Conservation (phyloP, 2,113 vertebrate species). For the Crotalus helleri region DNA sequence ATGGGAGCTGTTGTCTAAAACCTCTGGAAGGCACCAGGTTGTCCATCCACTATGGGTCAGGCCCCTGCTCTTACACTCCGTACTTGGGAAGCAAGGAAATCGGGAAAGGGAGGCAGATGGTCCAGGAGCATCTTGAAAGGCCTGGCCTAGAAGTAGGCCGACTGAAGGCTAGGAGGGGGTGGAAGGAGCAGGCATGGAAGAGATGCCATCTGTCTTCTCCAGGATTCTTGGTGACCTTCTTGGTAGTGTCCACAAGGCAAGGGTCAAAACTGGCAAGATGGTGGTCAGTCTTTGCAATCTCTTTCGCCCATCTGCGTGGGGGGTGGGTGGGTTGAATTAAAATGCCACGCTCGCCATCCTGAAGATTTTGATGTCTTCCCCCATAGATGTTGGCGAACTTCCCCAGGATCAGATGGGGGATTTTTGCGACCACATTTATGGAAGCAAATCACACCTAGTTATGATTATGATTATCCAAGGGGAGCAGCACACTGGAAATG, state of each 20-base stretch:
- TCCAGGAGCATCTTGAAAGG: background rate
- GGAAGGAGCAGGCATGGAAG: background rate
- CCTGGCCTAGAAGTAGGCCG: background rate
- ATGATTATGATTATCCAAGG: too few species aligned
- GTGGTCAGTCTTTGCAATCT: too few species aligned
- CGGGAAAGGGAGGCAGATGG: background rate
- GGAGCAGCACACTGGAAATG: too few species aligned
- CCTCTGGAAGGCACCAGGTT: background rate
- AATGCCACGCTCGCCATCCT: too few species aligned
- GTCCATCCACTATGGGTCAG: background rate
- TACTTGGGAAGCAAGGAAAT: background rate
- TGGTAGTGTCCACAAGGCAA: background rate
- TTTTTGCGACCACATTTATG: too few species aligned
- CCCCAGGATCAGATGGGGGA: too few species aligned
- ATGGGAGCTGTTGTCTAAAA: background rate
- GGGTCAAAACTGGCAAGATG: background rate
- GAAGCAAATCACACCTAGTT: too few species aligned
- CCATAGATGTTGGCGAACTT: too few species aligned
- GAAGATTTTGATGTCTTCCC: too few species aligned
- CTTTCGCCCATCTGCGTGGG: too few species aligned
- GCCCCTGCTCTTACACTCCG: background rate
- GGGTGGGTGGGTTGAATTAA: too few species aligned
- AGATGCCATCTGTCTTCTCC: background rate
- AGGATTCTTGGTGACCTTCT: background rate
- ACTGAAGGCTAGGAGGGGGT: background rate